Evolutionary conservation across 2,888 invertebrate species (phyloP), one percentile per base, ranked within the genome.

Genomic region (Mythimna ferrago): DNA sequence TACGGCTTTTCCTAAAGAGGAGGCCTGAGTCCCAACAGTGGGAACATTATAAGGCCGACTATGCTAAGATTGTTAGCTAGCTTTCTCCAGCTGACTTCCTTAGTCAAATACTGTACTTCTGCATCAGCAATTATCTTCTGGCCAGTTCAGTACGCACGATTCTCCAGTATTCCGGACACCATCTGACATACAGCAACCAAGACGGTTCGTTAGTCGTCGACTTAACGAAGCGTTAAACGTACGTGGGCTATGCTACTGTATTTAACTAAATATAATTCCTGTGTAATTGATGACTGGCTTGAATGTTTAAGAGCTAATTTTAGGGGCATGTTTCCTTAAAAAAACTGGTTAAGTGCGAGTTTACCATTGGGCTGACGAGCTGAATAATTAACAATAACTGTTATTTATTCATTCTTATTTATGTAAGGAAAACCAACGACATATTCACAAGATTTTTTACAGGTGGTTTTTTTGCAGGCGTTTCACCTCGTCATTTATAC

Each of bases 141-240:
- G 16, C 57, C 62, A 73, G 68, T 41, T 32, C 60, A 62, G 1
- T 26, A 70, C 66, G 70, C 78, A 44, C 62, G 74, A 74, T 71
- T 60, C 74, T 81, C 75, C 75, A 75, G n/a, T 38, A 74, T 1
- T 21, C 26, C 21, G 58, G 58, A 82, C 66, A 68, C 66, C 77
- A 66, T 67, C 70, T 66, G 60, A 44, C 67, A 60, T 51, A 62
- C 19, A 35, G 51, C 71, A 53, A 62, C 65, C 51, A 57, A 82
- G 61, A 70, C 72, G 80, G 81, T 85, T 85, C 85, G 85, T 85
- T 85, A 82, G 53, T 38, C 78, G 67, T 61, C 32, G n/a, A 57
- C 6, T 21, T 82, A 85, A 82, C 85, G 82, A 85, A 85, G 76
- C 86, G 77, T 73, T 35, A n/a, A 14, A 6, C 10, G 75, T 64